Conservation (phyloP, 2,113 vertebrate genomes). For the Apteryx mantelli region DNA sequence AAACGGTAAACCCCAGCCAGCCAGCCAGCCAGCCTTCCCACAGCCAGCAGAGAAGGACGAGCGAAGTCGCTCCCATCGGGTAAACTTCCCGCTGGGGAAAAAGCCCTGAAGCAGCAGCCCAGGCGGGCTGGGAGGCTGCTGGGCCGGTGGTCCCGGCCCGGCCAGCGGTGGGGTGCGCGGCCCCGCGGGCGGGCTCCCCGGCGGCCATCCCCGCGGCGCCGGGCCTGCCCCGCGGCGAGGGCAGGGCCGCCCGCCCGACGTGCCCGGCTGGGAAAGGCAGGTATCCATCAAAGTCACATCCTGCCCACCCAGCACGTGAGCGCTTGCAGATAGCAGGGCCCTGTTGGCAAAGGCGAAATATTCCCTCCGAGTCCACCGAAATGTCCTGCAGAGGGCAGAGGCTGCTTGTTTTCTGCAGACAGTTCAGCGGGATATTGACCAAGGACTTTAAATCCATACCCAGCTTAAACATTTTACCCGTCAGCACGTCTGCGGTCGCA, state of each 20-base stretch:
- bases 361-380: conserved; percentile 63
- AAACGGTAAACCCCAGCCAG: neutral
- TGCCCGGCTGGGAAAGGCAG: neutral
- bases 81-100: neutral
- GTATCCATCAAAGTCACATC: neutral
- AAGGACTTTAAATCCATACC: conserved; percentile 77
- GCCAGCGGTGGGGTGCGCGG: neutral
- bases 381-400: conserved; percentile 86
- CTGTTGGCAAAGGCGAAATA: conserved; percentile 27
- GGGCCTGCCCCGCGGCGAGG: neutral
- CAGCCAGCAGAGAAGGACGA: neutral
- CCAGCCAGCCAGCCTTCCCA: neutral
- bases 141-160: neutral
- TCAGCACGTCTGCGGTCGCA: conserved; percentile 82
- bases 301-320: neutral
- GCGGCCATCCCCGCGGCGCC: neutral
- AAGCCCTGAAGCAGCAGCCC: neutral
- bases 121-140: too few relatives aligned
- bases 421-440: conserved; percentile 77
- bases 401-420: conserved; percentile 72
- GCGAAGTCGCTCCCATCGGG: neutral
- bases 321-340: neutral
- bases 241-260: neutral
- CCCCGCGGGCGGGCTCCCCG: neutral
- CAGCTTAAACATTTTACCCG: conserved; percentile 80